Evolutionary conservation across 2,797 vertebrate genomes (phyloP).

Genomic region (Steatocranus sp.): DNA sequence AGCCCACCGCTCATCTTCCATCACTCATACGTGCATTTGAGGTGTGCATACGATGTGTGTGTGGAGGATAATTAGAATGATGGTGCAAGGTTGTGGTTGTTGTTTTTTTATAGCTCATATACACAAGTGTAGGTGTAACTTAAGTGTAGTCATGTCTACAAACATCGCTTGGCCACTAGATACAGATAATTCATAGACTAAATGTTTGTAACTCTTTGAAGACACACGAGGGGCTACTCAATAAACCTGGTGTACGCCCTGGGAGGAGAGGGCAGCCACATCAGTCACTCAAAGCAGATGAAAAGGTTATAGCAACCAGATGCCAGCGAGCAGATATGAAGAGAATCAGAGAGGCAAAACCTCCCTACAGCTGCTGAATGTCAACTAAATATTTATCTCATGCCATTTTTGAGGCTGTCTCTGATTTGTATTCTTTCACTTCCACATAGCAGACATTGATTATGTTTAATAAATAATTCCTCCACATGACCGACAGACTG

Average conservation of each 20-base stretch:
- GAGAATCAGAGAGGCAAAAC: slow-evolving; percentile 28
- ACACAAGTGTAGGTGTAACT: neutral
- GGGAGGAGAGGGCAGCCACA: slow-evolving; percentile 42
- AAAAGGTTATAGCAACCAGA: slow-evolving; percentile 50
- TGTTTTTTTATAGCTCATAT: neutral
- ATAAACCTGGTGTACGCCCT: slow-evolving; percentile 44
- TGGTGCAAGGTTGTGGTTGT: neutral
- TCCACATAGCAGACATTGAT: slow-evolving; percentile 11
- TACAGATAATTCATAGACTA: neutral
- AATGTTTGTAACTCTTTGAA: slow-evolving; percentile 31
- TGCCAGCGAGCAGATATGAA: slow-evolving; percentile 12
- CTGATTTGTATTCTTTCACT: slow-evolving; percentile 10
- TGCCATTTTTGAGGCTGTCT: neutral
- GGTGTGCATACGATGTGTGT: neutral
- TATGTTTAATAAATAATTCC: slow-evolving; percentile 41
- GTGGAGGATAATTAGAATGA: neutral
- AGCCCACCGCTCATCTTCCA: neutral
- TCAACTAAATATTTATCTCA: slow-evolving; percentile 20
- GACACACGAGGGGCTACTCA: slow-evolving; percentile 27
- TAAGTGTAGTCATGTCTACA: neutral
- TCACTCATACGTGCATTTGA: neutral
- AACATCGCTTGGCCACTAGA: slow-evolving; percentile 15
- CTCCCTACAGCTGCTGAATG: slow-evolving; percentile 10
- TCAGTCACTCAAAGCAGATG: slow-evolving; percentile 56
- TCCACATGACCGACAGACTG: neutral